Percentiles rank a stretch among this genome's conserved stretches.
Conservation (phyloP, 2,888 invertebrate species). For the Idaea straminata region DNA sequence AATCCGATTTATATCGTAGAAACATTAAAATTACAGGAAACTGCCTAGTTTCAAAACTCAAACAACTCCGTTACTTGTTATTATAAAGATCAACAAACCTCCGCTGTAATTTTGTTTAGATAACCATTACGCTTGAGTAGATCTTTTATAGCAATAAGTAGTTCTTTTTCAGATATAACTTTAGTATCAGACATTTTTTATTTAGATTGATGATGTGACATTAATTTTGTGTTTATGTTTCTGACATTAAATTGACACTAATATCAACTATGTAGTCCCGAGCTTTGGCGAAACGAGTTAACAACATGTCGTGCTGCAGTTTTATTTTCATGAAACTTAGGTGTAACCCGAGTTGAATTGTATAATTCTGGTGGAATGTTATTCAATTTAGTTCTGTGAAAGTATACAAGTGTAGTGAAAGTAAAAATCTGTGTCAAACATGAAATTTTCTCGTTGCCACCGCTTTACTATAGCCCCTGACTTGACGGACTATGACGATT, state of each 20-base stretch:
- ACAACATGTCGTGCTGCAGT: no score
- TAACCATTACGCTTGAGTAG: conserved; percentile 63
- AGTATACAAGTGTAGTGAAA: no score
- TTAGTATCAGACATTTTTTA: conserved; percentile 53
- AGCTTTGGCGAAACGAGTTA: no score
- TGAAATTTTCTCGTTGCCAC: no score
- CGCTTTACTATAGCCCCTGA: no score
- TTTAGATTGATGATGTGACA: background rate
- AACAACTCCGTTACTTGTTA: background rate
- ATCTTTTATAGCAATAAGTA: conserved; percentile 63
- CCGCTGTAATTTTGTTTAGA: conserved; percentile 67
- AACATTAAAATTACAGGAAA: background rate
- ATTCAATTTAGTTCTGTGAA: no score
- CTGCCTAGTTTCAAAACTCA: background rate
- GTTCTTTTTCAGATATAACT: conserved; percentile 60
- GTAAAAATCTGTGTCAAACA: no score
- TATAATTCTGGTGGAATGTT: no score
- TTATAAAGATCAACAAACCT: conserved; percentile 42
- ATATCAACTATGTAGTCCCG: background rate
- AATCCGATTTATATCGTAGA: background rate
- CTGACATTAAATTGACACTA: background rate
- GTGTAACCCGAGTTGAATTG: no score
- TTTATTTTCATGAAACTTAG: no score
- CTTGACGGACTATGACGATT: no score
- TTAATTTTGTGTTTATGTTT: conserved; percentile 15